A percentile compares a stretch with the other conserved stretches of the same genome.
Conservation (phyloP, 2,888 invertebrate species). For the Hirtodrosophila alboralis region DNA sequence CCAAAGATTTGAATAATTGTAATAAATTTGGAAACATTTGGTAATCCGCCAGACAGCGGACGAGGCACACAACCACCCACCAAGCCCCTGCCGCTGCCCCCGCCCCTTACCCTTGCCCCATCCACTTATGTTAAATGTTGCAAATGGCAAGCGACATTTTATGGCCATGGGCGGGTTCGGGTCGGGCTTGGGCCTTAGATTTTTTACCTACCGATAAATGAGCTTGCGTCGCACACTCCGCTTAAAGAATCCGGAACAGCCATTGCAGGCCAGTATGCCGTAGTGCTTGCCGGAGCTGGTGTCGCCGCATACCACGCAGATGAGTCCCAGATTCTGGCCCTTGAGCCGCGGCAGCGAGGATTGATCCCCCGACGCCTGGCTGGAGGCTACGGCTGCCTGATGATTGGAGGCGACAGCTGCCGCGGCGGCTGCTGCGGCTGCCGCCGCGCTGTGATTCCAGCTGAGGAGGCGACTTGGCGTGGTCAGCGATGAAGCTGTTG, state of each 20-base stretch:
- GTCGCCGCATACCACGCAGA: conserved; percentile 98
- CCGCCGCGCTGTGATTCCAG: conserved; percentile 82
- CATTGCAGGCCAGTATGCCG: conserved; percentile 99
- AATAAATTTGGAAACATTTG: conserved; percentile 71
- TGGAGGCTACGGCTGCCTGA: conserved; percentile 49
- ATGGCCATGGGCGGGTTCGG: conserved; percentile 21
- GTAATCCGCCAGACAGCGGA: conserved; percentile 71
- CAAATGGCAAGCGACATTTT: conserved; percentile 39
- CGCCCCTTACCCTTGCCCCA: conserved; percentile 9
- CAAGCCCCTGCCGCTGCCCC: not conserved
- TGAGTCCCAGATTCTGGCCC: conserved; percentile 89
- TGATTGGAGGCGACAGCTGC: conserved; percentile 71
- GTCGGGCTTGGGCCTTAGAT: conserved; percentile 6
- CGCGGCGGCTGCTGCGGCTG: conserved; percentile 69
- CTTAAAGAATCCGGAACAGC: conserved; percentile 99
- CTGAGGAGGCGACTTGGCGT: conserved; percentile 78
- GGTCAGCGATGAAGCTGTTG: conserved; percentile 29
- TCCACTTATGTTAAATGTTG: conserved; percentile 40
- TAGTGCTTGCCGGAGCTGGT: conserved; percentile 99
- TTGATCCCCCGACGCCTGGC: conserved; percentile 44
- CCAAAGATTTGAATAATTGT: conserved; percentile 79
- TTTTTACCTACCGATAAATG: conserved; percentile 93
- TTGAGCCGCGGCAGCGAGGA: conserved; percentile 79
- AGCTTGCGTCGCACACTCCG: conserved; percentile 97
- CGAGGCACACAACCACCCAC: conserved; percentile 49